phyloP scores from a whole-genome alignment of 2,113 vertebrate genomes.

The Pavo muticus region DNA sequence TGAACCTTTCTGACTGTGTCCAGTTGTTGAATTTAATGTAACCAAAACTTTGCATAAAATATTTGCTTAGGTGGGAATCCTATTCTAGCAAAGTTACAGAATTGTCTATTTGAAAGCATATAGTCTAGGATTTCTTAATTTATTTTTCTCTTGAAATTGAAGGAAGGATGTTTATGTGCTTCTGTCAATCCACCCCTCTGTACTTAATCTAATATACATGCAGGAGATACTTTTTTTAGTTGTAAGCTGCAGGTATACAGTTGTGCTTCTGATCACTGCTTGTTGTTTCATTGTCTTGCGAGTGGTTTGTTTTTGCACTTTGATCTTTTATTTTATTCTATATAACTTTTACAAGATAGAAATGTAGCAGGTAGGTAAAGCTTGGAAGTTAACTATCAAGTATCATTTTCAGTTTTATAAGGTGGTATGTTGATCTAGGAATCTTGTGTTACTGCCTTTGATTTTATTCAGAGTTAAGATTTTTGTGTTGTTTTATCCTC shows the following conservation, averaged over 20 bases:
- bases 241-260: not conserved
- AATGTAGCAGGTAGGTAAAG: not conserved
- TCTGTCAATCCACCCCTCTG: not conserved
- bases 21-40: not conserved
- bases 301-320: not conserved
- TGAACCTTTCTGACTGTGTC: not conserved
- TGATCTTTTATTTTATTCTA: not conserved
- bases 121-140: not conserved
- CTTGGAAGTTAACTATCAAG: not conserved
- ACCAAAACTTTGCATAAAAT: not conserved
- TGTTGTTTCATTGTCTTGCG: not conserved
- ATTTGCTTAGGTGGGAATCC: not conserved
- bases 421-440: not conserved
- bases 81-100: not conserved
- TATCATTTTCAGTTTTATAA: conserved; percentile 1
- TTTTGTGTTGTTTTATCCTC: not conserved
- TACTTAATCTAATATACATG: not conserved
- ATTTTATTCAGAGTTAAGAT: not conserved
- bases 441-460: not conserved
- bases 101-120: not conserved
- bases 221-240: not conserved
- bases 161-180: too few species aligned
- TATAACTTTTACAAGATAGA: not conserved
- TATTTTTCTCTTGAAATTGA: not conserved
- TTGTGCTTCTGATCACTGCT: not conserved